A percentile compares a stretch with the other conserved stretches of the same genome.
phyloP scores from a whole-genome alignment of 2,888 invertebrate genomes.

The Cactoblastis cactorum region DNA sequence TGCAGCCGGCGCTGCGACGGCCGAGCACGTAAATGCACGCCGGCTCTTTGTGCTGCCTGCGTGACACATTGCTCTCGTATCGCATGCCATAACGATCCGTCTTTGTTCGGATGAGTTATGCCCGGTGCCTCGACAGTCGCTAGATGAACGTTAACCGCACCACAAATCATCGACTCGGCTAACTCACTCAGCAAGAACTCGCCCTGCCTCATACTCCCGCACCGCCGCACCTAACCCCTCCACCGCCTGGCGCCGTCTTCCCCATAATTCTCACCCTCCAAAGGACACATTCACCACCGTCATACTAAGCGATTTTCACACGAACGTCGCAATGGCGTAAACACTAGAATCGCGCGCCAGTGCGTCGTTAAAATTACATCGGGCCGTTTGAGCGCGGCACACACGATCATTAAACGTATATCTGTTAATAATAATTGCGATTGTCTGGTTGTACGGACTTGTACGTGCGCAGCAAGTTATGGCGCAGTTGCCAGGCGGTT shows the following conservation, averaged over 20 bases:
- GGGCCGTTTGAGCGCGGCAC: conserved; percentile 45
- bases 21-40: conserved; percentile 24
- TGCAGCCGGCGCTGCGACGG: conserved; percentile 24
- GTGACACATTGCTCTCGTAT: conserved; percentile 42
- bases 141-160: conserved; percentile 62
- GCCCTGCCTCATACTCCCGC: conserved; percentile 31
- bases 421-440: conserved; percentile 75
- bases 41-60: conserved; percentile 28
- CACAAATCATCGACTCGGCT: conserved; percentile 64
- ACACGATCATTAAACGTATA: conserved; percentile 71
- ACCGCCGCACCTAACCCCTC: conserved; percentile 20
- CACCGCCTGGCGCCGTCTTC: conserved; percentile 36
- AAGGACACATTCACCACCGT: conserved; percentile 41
- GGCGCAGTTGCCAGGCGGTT: conserved; percentile 66
- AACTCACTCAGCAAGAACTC: conserved; percentile 54
- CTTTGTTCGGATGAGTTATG: conserved; percentile 60
- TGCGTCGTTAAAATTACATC: conserved; percentile 40
- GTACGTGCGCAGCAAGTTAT: conserved; percentile 70
- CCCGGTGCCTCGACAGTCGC: conserved; percentile 44
- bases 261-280: conserved; percentile 50
- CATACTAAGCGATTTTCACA: conserved; percentile 44
- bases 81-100: conserved; percentile 33
- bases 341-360: conserved; percentile 47
- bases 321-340: conserved; percentile 44
- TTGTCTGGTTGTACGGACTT: conserved; percentile 71